Base-by-base conservation (phyloP, 2,888 invertebrate genomes). In the Fragum whitleyi region DNA sequence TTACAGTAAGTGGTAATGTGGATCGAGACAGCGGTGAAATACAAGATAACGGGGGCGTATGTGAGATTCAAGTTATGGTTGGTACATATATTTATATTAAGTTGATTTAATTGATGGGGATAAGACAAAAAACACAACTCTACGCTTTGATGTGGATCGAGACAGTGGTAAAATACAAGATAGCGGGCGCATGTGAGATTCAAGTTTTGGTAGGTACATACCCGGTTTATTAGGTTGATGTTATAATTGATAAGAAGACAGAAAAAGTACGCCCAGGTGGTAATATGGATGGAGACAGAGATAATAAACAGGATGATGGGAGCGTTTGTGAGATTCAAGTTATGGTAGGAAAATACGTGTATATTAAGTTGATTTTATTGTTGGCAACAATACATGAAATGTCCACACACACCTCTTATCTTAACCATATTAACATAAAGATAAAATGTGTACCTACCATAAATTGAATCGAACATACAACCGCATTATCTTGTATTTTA, bases 251-350 rank as follows among this genome's bases (percentile, higher is more conserved):
- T 42, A 57, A 39, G 11, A 39, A 19, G 6, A 73, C 80, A 51
- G 87, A 86, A 57, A 81, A 76, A 42, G 68, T 87, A 39, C 86
- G 62, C 9, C 76, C 83, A 2, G 32, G 67, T 0, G 73, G 79
- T 14, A 23, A 16, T 1, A 70, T 87, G 23, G 87, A 87, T 71
- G 77, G 83, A 74, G 85, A 85, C 65, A 36, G 55, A 14, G 85
- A 81, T 1, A 71, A 75, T 2, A 65, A 86, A 23, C 73, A 72
- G 74, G 68, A 78, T 26, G 23, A 83, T 51, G 59, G 73, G 16
- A 86, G 85, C 6, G 76, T 86, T 9, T 88, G 88, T 80, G 74
- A 75, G 23, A 39, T 88, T 16, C 76, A 65, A 21, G 72, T 86
- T 2, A 55, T 68, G 74, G 86, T 86, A 69, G 53, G 62, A n/a